Base-by-base conservation (phyloP, 1,140 invertebrate genomes). In the Frieseomelitta varia region DNA sequence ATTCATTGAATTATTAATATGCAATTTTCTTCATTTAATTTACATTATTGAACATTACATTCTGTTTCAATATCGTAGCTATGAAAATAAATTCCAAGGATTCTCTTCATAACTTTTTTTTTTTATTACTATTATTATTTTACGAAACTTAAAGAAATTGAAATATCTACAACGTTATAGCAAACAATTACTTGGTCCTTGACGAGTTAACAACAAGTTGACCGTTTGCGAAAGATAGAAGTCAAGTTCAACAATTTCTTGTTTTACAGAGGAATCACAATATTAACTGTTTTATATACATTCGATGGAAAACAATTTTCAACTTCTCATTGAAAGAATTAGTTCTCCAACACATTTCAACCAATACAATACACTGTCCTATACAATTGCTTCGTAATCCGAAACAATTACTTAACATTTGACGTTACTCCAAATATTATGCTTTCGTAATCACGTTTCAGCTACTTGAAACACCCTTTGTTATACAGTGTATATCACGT, bases 341-440 rank as follows among this genome's bases (percentile, higher is more conserved):
- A 55, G 47, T 65, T 58, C 19, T 55, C 51, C 27, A 15, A 47
- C 15, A 2, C 67, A 34, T 24, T 39, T 39, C 21, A 2, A 19
- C 34, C 30, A 4, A 69, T 12, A 15, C 6, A 47, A 8, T n/a
- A n/a, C 15, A 27, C 69, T 39, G 2, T n/a, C 39, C 3, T 14
- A 4, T 61, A 39, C 30, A 76, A 75, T 76, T 77, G 58, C 39
- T 39, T 47, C 39, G 39, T 47, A 47, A 47, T 47, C 39, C 79
- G 75, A 86, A 79, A 85, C 58, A 24, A 86, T 81, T 47, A 39
- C 55, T 67, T 30, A 34, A 61, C 63, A 61, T 74, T 87, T 86
- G 79, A 86, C 30, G 8, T 81, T 77, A 73, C 51, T 77, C 73
- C 72, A 81, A 81, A 77, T 58, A 58, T 30, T 86, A 8, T 34